Percentiles rank a stretch among this genome's conserved stretches.
Evolutionary conservation across 1,140 invertebrate species (phyloP).

Genomic region (Drosophila punjabiensis): DNA sequence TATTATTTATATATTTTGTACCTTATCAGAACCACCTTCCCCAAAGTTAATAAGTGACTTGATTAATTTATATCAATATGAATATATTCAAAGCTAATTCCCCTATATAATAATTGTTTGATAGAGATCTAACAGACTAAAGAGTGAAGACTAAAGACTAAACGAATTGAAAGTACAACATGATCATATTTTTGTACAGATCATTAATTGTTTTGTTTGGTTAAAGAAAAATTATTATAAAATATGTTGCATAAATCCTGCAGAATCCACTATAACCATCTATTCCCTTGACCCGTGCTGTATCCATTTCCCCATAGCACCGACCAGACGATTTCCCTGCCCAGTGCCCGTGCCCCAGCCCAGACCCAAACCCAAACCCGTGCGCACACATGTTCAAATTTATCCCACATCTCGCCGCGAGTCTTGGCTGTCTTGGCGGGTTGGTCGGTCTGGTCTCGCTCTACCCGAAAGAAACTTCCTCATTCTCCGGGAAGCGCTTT

Average conservation of each 20-base stretch:
- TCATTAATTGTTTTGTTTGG: too few relatives aligned
- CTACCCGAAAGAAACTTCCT: slow-evolving; percentile 73
- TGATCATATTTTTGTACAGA: too few relatives aligned
- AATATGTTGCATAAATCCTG: not conserved
- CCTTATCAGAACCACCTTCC: not conserved
- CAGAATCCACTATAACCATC: not conserved
- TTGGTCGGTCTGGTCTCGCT: slow-evolving; percentile 26
- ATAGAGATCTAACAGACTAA: too few relatives aligned
- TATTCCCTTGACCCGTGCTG: slow-evolving; percentile 36
- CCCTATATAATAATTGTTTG: too few relatives aligned
- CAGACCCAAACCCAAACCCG: slow-evolving; percentile 18
- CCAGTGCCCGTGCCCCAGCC: slow-evolving; percentile 26
- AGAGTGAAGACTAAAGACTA: too few relatives aligned
- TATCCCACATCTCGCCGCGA: slow-evolving; percentile 61
- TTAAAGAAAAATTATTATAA: not conserved
- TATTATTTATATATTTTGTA: not conserved
- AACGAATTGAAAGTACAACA: too few relatives aligned
- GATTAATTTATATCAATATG: too few relatives aligned
- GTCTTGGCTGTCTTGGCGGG: slow-evolving; percentile 31
- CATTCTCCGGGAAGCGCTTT: slow-evolving; percentile 81
- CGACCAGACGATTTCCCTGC: slow-evolving; percentile 41
- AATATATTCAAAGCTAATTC: too few relatives aligned
- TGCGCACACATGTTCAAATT: slow-evolving; percentile 63
- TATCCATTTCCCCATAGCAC: slow-evolving; percentile 40
- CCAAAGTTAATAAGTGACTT: too few relatives aligned